Base-by-base conservation (phyloP, 2,888 invertebrate genomes). In the Idaea aversata region DNA sequence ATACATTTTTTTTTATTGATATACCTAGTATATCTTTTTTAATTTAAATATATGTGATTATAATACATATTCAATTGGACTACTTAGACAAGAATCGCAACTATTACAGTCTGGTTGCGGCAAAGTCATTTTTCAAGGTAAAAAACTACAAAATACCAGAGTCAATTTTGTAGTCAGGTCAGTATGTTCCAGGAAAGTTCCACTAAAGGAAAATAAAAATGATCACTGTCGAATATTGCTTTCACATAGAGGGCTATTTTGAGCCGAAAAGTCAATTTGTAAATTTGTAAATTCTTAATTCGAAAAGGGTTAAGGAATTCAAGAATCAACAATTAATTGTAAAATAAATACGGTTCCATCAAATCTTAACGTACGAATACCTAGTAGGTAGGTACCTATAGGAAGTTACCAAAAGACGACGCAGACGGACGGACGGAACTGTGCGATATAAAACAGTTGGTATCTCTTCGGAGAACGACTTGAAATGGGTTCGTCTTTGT, bases 401-500 rank as follows among this genome's bases (percentile, higher is more conserved):
- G 16, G 59, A 34, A 59, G 59, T 59, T 59, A 59, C 25, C 13
- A 59, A 59, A 34, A 10, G 5, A 34, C 34, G 5, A 7, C 5
- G 59, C 16, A 15, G 25, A 16, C 15, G 59, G 25, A 16, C 59
- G 59, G 16, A 15, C 58, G 58, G 58, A 10, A 3, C 4, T 10
- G 57, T 10, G 59, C 34, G 60, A 76, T 82, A 80, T 81, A 84
- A 83, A 83, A 15, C 15, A 59, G 59, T 83, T 76, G 77, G 78
- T 76, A 79, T 74, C 75, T 77, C 75, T 71, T 75, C 77, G 68
- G 77, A 72, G 73, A 75, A 78, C 80, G 78, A 76, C 77, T 82
- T 75, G 66, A 75, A 77, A 76, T 77, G 69, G 75, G 74, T 77
- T 77, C 75, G 74, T 80, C 76, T 76, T 77, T 81, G 81, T 81